Evolutionary conservation across 2,113 vertebrate genomes (phyloP), one percentile per base, ranked within the genome.

Genomic region (Dipodomys stephensi): DNA sequence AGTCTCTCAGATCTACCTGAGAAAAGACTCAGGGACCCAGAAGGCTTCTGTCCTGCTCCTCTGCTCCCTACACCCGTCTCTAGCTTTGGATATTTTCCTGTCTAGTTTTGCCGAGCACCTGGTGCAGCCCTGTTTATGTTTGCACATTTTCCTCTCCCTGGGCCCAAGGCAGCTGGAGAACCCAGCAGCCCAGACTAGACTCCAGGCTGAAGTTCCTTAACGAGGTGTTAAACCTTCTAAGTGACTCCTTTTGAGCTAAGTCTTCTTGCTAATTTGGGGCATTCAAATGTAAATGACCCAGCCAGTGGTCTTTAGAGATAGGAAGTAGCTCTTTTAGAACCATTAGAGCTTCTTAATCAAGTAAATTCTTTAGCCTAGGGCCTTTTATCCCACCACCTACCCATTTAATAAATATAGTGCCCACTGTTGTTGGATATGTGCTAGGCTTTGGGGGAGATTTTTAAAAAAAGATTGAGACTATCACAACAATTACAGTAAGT

Each of bases 261-360:
- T 79, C 83, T 94, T 88, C 74, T 92, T 69, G 32, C 57, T 92
- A 83, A 72, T 85, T 81, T 6, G 32, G 18, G 18, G 20, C 85
- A 93, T 96, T 95, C 78, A 77, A 79, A 83, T 90, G 84, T 65
- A 96, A 97, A 94, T 86, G 11, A 72, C 3, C 32, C 13, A 53
- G 69, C 74, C 60, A 64, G 19, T n/a, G 82, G 92, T 73, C 87
- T 93, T 90, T 76, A 67, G 88, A 94, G 60, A 88, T 49, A 32
- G 46, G 76, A 95, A 90, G 35, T 25, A 91, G 90, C 67, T 92
- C 76, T 93, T 94, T 92, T 92, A 93, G 77, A 76, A 15, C 30
- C 46, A 84, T 60, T 65, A 95, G 11, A 22, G 39, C 20, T 57
- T 94, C 49, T 94, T 62, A 72, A 62, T 84, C 53, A 90, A 90